Conservation (phyloP, 1,140 invertebrate genomes). For the Drosophila rufa region DNA sequence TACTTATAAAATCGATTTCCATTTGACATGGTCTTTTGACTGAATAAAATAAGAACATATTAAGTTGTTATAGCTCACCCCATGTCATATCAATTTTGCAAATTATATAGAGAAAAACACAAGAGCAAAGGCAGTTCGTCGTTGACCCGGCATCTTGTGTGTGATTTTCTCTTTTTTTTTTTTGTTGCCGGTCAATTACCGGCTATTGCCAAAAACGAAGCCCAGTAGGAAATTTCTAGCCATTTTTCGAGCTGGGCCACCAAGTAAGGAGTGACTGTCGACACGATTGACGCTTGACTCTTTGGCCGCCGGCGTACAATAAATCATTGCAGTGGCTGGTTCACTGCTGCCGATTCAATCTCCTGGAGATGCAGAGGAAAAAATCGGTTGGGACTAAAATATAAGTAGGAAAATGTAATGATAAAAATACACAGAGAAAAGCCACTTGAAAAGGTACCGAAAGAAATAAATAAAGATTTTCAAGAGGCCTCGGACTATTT, state of each 20-base stretch:
- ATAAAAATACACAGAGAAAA: background rate
- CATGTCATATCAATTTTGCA: slow-evolving; percentile 9
- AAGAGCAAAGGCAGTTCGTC: slow-evolving; percentile 19
- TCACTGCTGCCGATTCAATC: slow-evolving; percentile 32
- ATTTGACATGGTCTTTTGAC: background rate
- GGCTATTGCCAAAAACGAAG: slow-evolving; percentile 51
- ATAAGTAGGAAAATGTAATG: background rate
- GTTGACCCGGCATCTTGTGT: slow-evolving; percentile 10
- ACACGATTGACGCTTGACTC: slow-evolving; percentile 69
- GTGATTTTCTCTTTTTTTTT: slow-evolving; percentile 50
- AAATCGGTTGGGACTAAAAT: background rate
- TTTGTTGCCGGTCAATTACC: slow-evolving; percentile 30
- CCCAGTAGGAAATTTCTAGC: slow-evolving; percentile 64
- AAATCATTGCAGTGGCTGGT: slow-evolving; percentile 58
- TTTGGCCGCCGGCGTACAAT: slow-evolving; percentile 62
- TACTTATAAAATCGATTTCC: background rate
- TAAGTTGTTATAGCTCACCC: slow-evolving; percentile 1
- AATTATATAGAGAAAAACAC: slow-evolving; percentile 2
- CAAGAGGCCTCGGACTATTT: too few relatives aligned
- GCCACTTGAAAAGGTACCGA: too few relatives aligned
- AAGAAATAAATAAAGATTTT: background rate
- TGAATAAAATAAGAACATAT: background rate
- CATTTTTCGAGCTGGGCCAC: slow-evolving; percentile 51
- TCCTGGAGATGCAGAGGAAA: slow-evolving; percentile 1
- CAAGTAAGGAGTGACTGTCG: slow-evolving; percentile 57